These are phyloP conservation scores for Cichladusa arquata DNA, from an alignment of 2,113 vertebrate species.

Conservation along the genomic window DNA sequence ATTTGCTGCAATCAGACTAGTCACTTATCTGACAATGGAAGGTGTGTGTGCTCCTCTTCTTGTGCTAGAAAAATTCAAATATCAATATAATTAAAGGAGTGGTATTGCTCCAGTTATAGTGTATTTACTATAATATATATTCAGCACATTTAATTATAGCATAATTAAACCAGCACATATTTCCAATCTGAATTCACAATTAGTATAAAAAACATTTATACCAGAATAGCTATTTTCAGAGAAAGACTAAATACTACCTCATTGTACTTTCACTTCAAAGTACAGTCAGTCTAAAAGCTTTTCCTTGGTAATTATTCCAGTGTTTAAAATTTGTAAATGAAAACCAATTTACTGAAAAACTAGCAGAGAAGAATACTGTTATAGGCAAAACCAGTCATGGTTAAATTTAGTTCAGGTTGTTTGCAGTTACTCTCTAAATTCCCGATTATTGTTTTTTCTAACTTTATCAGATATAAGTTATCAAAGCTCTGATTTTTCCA, in stretches of 20 bases:
- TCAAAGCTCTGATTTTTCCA: neutral
- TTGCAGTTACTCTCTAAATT: neutral
- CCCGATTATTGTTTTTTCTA: neutral
- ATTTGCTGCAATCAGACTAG: neutral
- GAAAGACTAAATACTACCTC: neutral
- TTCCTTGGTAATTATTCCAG: neutral
- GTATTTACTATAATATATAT: neutral
- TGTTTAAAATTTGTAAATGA: neutral
- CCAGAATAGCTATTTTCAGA: neutral
- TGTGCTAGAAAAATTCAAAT: neutral
- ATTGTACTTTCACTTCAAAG: neutral
- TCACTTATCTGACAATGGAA: neutral
- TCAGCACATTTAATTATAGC: neutral
- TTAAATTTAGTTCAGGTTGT: neutral
- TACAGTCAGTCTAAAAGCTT: neutral
- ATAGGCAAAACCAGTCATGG: neutral
- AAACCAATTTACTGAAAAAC: neutral
- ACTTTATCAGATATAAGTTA: neutral
- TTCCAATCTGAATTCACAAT: neutral
- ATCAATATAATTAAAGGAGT: neutral
- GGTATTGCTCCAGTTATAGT: neutral
- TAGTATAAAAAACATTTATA: neutral
- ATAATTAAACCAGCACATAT: neutral
- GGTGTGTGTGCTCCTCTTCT: neutral
- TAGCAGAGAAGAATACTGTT: neutral